Conservation (phyloP, 2,797 vertebrate species). For the Rhinatrema bivittatum region DNA sequence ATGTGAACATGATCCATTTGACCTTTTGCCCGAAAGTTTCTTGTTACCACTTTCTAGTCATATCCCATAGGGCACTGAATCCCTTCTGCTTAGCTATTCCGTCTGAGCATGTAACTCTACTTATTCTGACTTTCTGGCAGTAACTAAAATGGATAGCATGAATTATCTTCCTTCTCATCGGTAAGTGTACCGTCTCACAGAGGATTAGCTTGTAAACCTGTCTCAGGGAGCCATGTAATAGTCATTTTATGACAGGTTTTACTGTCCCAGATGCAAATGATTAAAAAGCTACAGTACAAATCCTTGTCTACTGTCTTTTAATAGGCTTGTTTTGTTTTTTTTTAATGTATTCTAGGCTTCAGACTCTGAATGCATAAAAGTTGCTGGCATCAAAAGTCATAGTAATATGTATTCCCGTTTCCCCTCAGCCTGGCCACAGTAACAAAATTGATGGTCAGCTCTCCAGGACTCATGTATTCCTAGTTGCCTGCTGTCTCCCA, state of each 20-base stretch:
- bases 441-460: slow-evolving; percentile 34
- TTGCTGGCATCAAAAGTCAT: slow-evolving; percentile 7
- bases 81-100: too few relatives aligned
- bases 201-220: slow-evolving; percentile 28
- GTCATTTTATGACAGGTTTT: slow-evolving; percentile 34
- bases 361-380: background rate
- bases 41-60: too few relatives aligned
- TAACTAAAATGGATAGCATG: slow-evolving; percentile 37
- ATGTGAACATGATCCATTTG: too few relatives aligned
- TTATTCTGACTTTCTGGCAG: slow-evolving; percentile 43
- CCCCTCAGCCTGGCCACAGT: slow-evolving; percentile 17
- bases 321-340: slow-evolving; percentile 20
- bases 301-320: slow-evolving; percentile 38
- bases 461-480: slow-evolving; percentile 11
- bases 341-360: slow-evolving; percentile 3
- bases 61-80: too few relatives aligned
- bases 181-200: slow-evolving; percentile 22
- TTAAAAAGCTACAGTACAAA: slow-evolving; percentile 41
- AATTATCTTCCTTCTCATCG: slow-evolving; percentile 28
- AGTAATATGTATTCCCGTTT: slow-evolving; percentile 28
- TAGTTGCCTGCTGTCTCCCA: slow-evolving; percentile 40
- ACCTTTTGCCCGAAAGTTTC: too few relatives aligned
- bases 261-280: slow-evolving; percentile 39
- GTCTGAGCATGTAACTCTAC: slow-evolving; percentile 42
- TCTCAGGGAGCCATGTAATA: slow-evolving; percentile 32